These are phyloP conservation scores for Streptopelia turtur DNA, from an alignment of 2,797 vertebrate species.

Conservation along the genomic window DNA sequence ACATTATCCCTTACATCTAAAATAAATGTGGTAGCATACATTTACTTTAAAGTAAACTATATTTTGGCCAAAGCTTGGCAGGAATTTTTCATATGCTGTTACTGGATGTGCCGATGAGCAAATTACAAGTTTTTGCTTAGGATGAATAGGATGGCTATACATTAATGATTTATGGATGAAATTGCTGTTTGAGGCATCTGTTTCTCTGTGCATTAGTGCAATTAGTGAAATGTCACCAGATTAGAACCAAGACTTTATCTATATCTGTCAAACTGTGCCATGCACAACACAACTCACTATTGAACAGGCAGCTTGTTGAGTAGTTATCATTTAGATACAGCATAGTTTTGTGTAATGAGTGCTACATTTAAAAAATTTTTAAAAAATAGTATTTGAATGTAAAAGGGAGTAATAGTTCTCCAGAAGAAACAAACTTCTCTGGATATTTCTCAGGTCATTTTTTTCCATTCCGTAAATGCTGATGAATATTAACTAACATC, in stretches of 20 bases:
- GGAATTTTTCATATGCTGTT: not conserved
- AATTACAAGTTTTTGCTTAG: not conserved
- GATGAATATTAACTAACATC: not conserved
- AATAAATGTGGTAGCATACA: not conserved
- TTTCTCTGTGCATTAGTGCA: not conserved
- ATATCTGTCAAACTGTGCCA: not conserved
- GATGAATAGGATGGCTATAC: not conserved
- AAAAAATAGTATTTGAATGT: not conserved
- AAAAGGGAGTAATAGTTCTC: not conserved
- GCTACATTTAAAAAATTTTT: not conserved
- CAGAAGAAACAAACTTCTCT: not conserved
- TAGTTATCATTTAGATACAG: not conserved
- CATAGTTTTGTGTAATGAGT: not conserved
- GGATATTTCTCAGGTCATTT: not conserved
- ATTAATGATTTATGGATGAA: not conserved
- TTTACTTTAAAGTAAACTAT: not conserved
- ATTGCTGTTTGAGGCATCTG: not conserved
- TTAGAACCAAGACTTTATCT: not conserved
- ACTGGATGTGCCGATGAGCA: not conserved
- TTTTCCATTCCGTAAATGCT: not conserved
- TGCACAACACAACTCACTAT: not conserved
- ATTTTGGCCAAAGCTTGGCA: slow-evolving; percentile 27
- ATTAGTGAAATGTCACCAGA: not conserved
- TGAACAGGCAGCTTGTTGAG: not conserved
- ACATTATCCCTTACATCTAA: not conserved